phyloP scores from a whole-genome alignment of 2,113 vertebrate genomes.

The Neodon shergylaensis region DNA sequence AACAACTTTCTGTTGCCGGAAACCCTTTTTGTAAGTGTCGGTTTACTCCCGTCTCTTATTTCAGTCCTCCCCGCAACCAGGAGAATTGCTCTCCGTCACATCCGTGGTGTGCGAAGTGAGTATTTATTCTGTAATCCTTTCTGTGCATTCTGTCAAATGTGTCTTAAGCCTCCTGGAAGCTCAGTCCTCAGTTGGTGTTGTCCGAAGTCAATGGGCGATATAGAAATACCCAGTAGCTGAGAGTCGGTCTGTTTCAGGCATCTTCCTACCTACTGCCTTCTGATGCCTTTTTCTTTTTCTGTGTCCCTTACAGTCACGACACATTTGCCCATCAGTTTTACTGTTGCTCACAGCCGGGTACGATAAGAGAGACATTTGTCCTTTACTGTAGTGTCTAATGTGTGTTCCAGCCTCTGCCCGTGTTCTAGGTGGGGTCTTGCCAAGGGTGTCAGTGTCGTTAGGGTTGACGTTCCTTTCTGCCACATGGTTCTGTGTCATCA shows the following conservation, averaged over 20 bases:
- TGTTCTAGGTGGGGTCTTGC: conserved; percentile 48
- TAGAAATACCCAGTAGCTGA: conserved; percentile 70
- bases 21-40: conserved; percentile 71
- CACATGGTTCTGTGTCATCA: neutral
- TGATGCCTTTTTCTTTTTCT: conserved; percentile 28
- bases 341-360: conserved; percentile 63
- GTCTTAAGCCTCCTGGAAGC: conserved; percentile 53
- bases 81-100: conserved; percentile 57
- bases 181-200: conserved; percentile 57
- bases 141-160: conserved; percentile 63
- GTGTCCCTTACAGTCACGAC: conserved; percentile 54
- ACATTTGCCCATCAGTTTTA: conserved; percentile 34
- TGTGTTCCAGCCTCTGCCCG: conserved; percentile 63
- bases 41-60: conserved; percentile 68
- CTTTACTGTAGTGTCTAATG: conserved; percentile 32
- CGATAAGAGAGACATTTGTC: conserved; percentile 44
- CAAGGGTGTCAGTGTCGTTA: conserved; percentile 60
- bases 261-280: conserved; percentile 66
- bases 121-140: conserved; percentile 60
- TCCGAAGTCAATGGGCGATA: conserved; percentile 64
- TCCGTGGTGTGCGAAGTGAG: conserved; percentile 63
- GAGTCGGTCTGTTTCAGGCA: conserved; percentile 63
- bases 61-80: conserved; percentile 42
- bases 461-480: conserved; percentile 41
- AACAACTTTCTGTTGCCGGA: conserved; percentile 71